phyloP scores from a whole-genome alignment of 2,113 vertebrate genomes.

The Numenius arquata region DNA sequence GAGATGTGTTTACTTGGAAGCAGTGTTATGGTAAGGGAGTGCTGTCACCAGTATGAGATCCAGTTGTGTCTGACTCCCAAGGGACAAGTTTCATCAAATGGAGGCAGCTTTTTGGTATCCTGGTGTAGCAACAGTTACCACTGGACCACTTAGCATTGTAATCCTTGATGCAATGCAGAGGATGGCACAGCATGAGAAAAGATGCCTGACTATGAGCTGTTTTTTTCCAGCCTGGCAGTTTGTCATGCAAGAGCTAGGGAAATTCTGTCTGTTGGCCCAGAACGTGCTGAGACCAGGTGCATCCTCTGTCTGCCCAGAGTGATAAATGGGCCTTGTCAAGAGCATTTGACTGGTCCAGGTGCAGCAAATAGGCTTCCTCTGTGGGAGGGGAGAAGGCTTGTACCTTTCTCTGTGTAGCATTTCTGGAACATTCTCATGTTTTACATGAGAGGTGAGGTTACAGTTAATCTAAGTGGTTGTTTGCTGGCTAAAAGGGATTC shows the following conservation, averaged over 20 bases:
- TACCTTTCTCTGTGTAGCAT: rapidly evolving
- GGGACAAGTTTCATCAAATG: neutral
- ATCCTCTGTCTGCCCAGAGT: constrained; percentile 12
- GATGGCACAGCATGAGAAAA: neutral
- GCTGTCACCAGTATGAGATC: neutral
- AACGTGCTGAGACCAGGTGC: neutral
- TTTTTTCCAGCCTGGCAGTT: neutral
- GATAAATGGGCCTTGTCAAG: neutral
- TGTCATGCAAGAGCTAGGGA: neutral
- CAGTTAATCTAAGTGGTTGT: neutral
- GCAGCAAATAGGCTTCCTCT: neutral
- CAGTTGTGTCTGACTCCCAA: neutral
- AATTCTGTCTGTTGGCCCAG: neutral
- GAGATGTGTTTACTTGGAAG: neutral
- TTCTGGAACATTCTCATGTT: neutral
- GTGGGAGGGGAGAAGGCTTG: rapidly evolving
- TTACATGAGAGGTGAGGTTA: neutral
- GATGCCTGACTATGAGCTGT: neutral
- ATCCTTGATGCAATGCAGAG: neutral
- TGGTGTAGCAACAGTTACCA: neutral
- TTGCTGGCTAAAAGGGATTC: neutral
- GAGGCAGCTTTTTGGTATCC: neutral
- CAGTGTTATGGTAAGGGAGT: neutral
- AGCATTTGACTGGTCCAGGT: neutral
- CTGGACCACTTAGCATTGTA: neutral